A percentile compares a stretch with the other conserved stretches of the same genome.
Conservation (phyloP, 2,113 vertebrate species). For the Sus scrofa region T2T-Sscrofa CM000826.6:29736501-29737000, state of each 20-base stretch:
- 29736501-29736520: background rate
- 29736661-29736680: background rate
- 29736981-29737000: slow-evolving; percentile 79
- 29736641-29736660: background rate
- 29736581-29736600: background rate
- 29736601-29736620: background rate
- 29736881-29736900: background rate
- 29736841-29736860: background rate
- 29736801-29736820: background rate
- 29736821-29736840: background rate
- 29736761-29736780: background rate
- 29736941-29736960: slow-evolving; percentile 75
- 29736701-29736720: background rate
- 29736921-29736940: slow-evolving; percentile 82
- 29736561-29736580: background rate
- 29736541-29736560: background rate
- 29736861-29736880: background rate
- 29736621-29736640: background rate
- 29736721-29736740: background rate
- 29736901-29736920: background rate
- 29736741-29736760: background rate
- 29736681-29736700: background rate
- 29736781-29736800: background rate
- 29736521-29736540: background rate
- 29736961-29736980: slow-evolving; percentile 74